Percentiles rank a stretch among this genome's conserved stretches.
Conservation (phyloP, 1,140 invertebrate genomes). For the Probaryconus sp. region DNA sequence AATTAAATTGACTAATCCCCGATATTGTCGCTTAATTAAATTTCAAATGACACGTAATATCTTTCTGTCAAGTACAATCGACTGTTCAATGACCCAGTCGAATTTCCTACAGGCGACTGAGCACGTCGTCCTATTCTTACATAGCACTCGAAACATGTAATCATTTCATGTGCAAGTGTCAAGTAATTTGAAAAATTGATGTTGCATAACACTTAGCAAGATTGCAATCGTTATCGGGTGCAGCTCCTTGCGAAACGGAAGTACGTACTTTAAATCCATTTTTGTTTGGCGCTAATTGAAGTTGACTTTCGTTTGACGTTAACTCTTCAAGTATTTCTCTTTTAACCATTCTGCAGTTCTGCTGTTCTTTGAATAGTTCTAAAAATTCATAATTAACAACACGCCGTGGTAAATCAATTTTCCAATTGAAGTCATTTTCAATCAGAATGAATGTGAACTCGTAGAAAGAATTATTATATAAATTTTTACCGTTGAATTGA, state of each 20-base stretch:
- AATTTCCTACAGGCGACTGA: constrained; percentile 38
- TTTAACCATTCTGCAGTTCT: constrained; percentile 10
- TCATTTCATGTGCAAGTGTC: constrained; percentile 59
- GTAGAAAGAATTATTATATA: too few species aligned
- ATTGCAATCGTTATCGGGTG: constrained; percentile 61
- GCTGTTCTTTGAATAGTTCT: too few species aligned
- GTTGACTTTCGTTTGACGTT: constrained; percentile 33
- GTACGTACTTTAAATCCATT: constrained; percentile 62
- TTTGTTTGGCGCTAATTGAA: constrained; percentile 58
- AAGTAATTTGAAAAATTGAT: constrained; percentile 55
- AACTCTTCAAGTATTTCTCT: constrained; percentile 24
- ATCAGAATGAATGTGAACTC: too few species aligned
- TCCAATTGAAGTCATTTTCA: too few species aligned
- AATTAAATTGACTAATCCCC: too few species aligned
- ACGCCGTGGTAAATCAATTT: too few species aligned
- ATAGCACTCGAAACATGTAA: constrained; percentile 40
- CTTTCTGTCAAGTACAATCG: too few species aligned
- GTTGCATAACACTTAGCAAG: constrained; percentile 56
- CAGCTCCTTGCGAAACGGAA: constrained; percentile 60
- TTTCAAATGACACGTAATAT: too few species aligned
- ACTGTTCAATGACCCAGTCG: constrained; percentile 51
- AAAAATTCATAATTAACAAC: too few species aligned
- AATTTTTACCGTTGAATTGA: too few species aligned
- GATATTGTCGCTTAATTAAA: too few species aligned
- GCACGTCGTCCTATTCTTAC: constrained; percentile 43